Conservation (phyloP, 1,140 invertebrate genomes). For the Bombus terrestris region DNA sequence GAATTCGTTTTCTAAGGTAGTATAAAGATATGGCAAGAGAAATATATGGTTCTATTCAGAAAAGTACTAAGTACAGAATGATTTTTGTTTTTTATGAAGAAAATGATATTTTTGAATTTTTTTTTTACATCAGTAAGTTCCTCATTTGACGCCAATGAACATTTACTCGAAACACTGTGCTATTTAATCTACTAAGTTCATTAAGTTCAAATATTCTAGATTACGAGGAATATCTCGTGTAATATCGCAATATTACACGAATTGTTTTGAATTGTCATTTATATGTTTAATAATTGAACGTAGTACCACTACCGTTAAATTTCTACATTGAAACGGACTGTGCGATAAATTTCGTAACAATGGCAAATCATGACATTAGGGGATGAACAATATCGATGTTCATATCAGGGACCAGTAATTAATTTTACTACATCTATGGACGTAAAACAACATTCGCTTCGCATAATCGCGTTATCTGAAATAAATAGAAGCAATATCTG, state of each 20-base stretch:
- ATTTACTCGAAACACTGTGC: too few species aligned
- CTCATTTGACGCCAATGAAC: too few species aligned
- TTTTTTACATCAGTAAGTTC: too few species aligned
- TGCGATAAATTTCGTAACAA: not conserved
- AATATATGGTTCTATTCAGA: too few species aligned
- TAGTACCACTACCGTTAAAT: not conserved
- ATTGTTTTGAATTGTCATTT: not conserved
- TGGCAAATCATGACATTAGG: not conserved
- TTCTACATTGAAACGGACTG: not conserved
- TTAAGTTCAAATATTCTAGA: too few species aligned
- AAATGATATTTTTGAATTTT: too few species aligned
- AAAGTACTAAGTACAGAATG: too few species aligned
- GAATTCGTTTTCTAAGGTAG: too few species aligned
- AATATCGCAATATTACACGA: not conserved
- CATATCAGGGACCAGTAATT: not conserved
- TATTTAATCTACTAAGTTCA: too few species aligned
- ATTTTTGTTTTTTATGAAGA: too few species aligned
- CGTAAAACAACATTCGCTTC: not conserved
- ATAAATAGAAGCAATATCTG: not conserved
- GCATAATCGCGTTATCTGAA: conserved; percentile 8
- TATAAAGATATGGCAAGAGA: too few species aligned
- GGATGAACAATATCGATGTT: not conserved
- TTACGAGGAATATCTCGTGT: too few species aligned
- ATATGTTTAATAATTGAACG: not conserved
- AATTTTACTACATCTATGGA: not conserved